Percentiles rank a stretch among this genome's conserved stretches.
phyloP scores from a whole-genome alignment of 2,113 vertebrate genomes.

The Nymphicus hollandicus region DNA sequence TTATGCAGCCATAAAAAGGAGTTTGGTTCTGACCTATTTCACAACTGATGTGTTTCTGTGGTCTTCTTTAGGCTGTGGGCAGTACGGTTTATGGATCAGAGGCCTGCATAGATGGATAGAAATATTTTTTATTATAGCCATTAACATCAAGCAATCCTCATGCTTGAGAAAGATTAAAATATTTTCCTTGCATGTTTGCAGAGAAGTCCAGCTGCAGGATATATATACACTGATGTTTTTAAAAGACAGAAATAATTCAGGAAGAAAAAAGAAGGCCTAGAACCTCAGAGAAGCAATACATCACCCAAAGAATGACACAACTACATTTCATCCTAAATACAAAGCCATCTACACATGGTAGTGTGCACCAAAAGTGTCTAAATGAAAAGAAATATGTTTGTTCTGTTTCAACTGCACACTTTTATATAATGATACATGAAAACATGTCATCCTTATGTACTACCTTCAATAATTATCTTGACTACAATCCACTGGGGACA shows the following conservation, averaged over 20 bases:
- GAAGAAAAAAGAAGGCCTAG: neutral
- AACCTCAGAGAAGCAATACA: neutral
- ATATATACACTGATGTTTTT: neutral
- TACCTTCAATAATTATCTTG: neutral
- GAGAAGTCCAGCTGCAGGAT: neutral
- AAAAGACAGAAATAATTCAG: neutral
- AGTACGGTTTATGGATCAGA: neutral
- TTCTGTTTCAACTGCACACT: neutral
- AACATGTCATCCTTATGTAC: neutral
- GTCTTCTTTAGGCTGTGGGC: neutral
- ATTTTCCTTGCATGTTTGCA: neutral
- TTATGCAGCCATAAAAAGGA: neutral
- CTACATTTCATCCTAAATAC: neutral
- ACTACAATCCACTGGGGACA: neutral
- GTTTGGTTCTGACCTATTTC: neutral
- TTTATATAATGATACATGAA: neutral
- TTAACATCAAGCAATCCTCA: neutral
- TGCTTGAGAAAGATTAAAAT: neutral
- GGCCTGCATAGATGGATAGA: neutral
- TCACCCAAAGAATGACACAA: neutral
- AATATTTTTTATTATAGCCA: neutral
- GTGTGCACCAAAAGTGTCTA: neutral
- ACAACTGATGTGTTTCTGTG: neutral
- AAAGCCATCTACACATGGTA: neutral
- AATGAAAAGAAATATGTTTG: neutral